Evolutionary conservation across 2,888 invertebrate genomes (phyloP).

Genomic region (Antitype chi): DNA sequence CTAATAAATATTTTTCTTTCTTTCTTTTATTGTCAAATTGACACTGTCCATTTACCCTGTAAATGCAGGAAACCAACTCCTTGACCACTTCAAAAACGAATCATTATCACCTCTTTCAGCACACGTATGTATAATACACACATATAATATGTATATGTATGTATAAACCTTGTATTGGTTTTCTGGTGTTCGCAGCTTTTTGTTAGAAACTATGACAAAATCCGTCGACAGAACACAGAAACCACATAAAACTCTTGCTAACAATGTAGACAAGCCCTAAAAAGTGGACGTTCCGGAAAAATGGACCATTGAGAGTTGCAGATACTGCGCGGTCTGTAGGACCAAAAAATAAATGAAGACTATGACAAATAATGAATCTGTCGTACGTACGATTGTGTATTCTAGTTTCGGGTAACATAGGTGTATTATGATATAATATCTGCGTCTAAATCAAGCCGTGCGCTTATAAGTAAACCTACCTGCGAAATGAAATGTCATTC

Average conservation of each 20-base stretch:
- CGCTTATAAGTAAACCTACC: too few relatives aligned
- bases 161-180: background rate
- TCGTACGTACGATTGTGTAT: background rate
- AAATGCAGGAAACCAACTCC: too few relatives aligned
- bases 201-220: background rate
- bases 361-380: background rate
- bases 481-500: too few relatives aligned
- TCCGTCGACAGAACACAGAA: background rate
- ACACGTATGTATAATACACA: background rate
- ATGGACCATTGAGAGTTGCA: constrained; percentile 3
- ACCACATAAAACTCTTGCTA: background rate
- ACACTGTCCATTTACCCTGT: too few relatives aligned
- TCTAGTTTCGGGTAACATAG: background rate
- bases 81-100: too few relatives aligned
- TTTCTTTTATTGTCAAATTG: too few relatives aligned
- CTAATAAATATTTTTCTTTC: too few relatives aligned
- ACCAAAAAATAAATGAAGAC: constrained; percentile 32
- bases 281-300: constrained; percentile 10
- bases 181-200: background rate
- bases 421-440: background rate
- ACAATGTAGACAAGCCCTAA: constrained; percentile 22
- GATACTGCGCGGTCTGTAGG: background rate
- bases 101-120: background rate
- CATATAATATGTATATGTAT: background rate
- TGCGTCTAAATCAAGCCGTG: too few relatives aligned